phyloP scores from a whole-genome alignment of 2,888 invertebrate genomes.

The Dione vanillae region DNA sequence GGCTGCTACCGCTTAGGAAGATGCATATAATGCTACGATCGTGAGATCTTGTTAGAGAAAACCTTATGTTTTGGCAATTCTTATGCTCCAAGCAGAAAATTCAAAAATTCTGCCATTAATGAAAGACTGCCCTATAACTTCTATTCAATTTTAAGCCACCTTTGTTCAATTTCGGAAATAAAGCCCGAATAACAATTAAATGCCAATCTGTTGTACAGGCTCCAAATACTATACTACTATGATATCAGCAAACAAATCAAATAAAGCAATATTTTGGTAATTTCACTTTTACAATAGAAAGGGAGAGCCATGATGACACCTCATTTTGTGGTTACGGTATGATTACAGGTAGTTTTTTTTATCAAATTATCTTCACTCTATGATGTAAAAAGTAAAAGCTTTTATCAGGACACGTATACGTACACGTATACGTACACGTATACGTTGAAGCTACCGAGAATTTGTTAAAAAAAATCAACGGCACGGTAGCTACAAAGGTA shows the following conservation, averaged over 20 bases:
- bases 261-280: conserved; percentile 7
- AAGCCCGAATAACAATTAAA: too few relatives aligned
- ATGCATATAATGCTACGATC: too few relatives aligned
- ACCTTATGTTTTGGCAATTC: too few relatives aligned
- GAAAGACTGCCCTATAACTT: too few relatives aligned
- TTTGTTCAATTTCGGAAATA: too few relatives aligned
- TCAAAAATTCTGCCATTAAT: too few relatives aligned
- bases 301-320: conserved; percentile 39
- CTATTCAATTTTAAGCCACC: too few relatives aligned
- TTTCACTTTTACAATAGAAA: conserved; percentile 30
- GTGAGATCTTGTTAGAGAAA: too few relatives aligned
- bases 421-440: conserved; percentile 20
- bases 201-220: neutral
- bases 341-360: conserved; percentile 34
- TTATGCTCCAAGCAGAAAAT: too few relatives aligned
- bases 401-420: conserved; percentile 21
- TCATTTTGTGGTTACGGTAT: conserved; percentile 26
- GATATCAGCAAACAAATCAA: neutral
- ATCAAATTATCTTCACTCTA: conserved; percentile 34
- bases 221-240: neutral
- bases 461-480: neutral
- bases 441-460: neutral
- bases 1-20: too few relatives aligned
- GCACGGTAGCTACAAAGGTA: conserved; percentile 23
- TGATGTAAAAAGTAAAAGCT: conserved; percentile 31